phyloP scores from a whole-genome alignment of 2,113 vertebrate species.

The Epinephelus cyanopodus region DNA sequence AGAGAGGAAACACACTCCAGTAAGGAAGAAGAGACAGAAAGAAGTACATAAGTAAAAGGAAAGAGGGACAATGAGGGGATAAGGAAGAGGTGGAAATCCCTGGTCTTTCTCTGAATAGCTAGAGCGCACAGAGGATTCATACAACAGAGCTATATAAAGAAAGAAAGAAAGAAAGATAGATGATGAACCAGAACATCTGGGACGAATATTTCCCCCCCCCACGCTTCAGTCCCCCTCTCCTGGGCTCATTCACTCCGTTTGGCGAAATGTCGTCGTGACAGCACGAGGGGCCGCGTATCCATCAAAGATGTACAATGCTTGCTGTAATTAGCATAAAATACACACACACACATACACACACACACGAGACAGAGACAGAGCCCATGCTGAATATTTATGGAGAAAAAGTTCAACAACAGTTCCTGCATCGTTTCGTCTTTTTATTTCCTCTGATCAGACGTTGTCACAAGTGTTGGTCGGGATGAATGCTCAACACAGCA shows the following conservation, averaged over 20 bases:
- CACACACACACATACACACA: constrained; percentile 31
- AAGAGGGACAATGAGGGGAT: constrained; percentile 31
- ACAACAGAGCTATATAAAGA: constrained; percentile 7
- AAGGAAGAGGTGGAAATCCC: constrained; percentile 29
- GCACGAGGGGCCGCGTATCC: constrained; percentile 40
- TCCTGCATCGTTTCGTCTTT: constrained; percentile 69
- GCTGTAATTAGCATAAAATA: constrained; percentile 60
- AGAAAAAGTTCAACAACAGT: constrained; percentile 56
- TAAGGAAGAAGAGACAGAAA: neutral
- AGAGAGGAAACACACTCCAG: constrained; percentile 42
- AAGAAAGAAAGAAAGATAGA: constrained; percentile 25
- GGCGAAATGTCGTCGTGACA: constrained; percentile 49
- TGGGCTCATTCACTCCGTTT: constrained; percentile 58
- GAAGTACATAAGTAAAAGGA: constrained; percentile 34
- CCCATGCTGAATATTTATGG: constrained; percentile 57
- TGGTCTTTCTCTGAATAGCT: neutral
- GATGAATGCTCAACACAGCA: constrained; percentile 57
- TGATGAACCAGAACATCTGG: constrained; percentile 56
- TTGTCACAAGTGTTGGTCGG: constrained; percentile 55
- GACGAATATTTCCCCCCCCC: constrained; percentile 16
- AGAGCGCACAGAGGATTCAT: constrained; percentile 4
- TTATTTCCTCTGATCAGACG: constrained; percentile 73
- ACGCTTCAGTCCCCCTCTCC: neutral
- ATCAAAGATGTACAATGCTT: constrained; percentile 56
- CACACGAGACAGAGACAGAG: constrained; percentile 3